A percentile compares a stretch with the other conserved stretches of the same genome.
These are phyloP conservation scores for Semotilus atromaculatus DNA, from an alignment of 2,797 vertebrate species.

Conservation along the genomic window DNA sequence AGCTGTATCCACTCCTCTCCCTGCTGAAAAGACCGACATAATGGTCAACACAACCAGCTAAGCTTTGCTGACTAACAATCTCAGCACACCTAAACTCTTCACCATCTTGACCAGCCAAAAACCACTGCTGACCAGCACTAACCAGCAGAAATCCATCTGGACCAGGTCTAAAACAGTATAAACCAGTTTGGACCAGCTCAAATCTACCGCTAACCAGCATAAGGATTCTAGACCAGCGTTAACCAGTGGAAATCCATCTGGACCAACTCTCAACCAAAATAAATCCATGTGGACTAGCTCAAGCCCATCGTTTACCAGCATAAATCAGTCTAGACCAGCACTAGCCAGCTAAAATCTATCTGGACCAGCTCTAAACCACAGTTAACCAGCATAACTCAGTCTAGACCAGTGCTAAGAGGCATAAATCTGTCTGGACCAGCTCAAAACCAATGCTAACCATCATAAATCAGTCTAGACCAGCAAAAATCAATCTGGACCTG, in stretches of 20 bases:
- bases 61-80: neutral
- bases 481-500: neutral
- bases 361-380: neutral
- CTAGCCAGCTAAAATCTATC: neutral
- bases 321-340: neutral
- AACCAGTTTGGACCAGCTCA: neutral
- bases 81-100: neutral
- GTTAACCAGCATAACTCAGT: neutral
- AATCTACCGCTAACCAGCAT: too few relatives aligned
- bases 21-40: neutral
- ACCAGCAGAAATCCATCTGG: neutral
- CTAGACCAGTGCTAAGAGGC: neutral
- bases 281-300: neutral
- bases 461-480: neutral
- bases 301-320: neutral
- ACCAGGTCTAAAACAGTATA: neutral
- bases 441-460: neutral
- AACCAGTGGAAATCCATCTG: neutral
- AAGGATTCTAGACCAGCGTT: neutral
- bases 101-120: neutral
- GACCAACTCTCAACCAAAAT: too few relatives aligned
- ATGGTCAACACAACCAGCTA: neutral
- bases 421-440: neutral
- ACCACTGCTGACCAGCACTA: too few relatives aligned
- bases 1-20: neutral